phyloP scores from a whole-genome alignment of 2,888 invertebrate genomes.

The Archaeoteleia sp. region DNA sequence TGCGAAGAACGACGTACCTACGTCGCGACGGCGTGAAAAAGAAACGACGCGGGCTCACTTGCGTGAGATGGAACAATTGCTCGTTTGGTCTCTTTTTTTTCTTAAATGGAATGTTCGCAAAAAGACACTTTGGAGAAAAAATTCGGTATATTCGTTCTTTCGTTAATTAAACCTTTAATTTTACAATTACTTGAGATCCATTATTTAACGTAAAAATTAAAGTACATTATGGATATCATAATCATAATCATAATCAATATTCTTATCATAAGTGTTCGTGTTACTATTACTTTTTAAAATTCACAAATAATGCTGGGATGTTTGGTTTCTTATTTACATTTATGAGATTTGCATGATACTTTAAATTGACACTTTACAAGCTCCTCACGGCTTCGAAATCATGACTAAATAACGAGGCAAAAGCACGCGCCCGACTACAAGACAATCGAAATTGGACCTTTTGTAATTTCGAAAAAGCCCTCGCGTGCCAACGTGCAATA shows the following conservation, averaged over 20 bases:
- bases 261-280: too few relatives aligned
- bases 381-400: conserved; percentile 20
- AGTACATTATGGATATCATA: too few relatives aligned
- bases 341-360: background rate
- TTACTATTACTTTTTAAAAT: too few relatives aligned
- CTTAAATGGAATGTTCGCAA: conserved; percentile 1
- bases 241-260: too few relatives aligned
- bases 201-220: too few relatives aligned
- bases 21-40: conserved; percentile 32
- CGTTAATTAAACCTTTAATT: conserved; percentile 35
- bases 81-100: conserved; percentile 19
- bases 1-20: conserved; percentile 26
- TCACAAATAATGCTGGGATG: too few relatives aligned
- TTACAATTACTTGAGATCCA: conserved; percentile 5
- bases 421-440: conserved; percentile 40
- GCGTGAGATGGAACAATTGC: conserved; percentile 36
- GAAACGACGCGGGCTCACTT: conserved; percentile 36
- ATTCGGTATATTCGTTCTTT: conserved; percentile 30
- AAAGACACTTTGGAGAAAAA: background rate
- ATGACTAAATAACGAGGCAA: conserved; percentile 44
- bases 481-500: conserved; percentile 41
- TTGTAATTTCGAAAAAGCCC: conserved; percentile 46
- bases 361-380: conserved; percentile 42
- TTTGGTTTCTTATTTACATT: too few relatives aligned
- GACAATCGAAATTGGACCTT: conserved; percentile 34